A percentile compares a stretch with the other conserved stretches of the same genome.
Evolutionary conservation across 2,797 vertebrate species (phyloP).

Genomic region (Trematomus bernacchii): DNA sequence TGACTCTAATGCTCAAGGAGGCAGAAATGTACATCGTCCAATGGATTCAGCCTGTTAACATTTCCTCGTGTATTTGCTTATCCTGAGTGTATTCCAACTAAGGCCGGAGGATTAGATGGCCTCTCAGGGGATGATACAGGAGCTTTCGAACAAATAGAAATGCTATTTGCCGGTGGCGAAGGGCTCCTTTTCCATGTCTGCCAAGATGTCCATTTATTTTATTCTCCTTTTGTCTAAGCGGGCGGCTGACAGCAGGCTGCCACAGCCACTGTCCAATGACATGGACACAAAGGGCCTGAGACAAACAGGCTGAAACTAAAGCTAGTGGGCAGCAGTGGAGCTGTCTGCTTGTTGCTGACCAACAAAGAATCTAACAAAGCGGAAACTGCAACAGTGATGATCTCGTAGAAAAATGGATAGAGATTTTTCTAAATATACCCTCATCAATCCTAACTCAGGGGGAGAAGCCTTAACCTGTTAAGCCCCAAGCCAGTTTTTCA

Average conservation of each 20-base stretch:
- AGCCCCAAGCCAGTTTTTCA: no score
- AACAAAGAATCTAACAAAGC: no score
- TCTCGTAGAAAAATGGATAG: background rate
- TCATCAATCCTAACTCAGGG: background rate
- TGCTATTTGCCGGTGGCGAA: constrained; percentile 10
- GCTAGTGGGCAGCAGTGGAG: background rate
- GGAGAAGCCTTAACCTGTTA: no score
- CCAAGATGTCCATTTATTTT: constrained; percentile 20
- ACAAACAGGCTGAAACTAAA: constrained; percentile 7
- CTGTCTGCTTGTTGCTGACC: background rate
- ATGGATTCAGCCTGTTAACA: constrained; percentile 11
- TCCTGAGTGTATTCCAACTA: background rate
- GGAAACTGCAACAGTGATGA: background rate
- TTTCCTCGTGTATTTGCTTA: background rate
- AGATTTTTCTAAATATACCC: background rate
- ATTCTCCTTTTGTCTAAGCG: background rate
- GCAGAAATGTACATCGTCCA: constrained; percentile 10
- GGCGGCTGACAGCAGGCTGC: constrained; percentile 5
- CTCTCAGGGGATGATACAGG: background rate
- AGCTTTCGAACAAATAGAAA: constrained; percentile 19
- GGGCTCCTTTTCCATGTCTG: constrained; percentile 4
- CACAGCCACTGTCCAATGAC: constrained; percentile 7
- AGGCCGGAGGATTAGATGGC: background rate
- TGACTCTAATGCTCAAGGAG: constrained; percentile 11
- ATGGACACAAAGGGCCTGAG: constrained; percentile 11